phyloP scores from a whole-genome alignment of 1,140 invertebrate species.

The Drosophila persimilis region DNA sequence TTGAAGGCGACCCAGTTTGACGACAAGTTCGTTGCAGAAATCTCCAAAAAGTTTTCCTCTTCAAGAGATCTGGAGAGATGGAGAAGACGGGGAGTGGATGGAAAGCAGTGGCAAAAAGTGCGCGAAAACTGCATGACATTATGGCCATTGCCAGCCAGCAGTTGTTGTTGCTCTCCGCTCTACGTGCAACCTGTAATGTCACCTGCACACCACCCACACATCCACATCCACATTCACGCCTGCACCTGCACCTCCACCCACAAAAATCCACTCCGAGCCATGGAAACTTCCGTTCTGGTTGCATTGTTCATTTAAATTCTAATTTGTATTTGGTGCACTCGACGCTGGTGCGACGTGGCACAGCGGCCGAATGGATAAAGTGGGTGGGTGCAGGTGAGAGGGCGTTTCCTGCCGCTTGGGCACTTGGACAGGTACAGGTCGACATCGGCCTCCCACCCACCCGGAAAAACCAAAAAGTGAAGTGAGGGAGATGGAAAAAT shows the following conservation, averaged over 20 bases:
- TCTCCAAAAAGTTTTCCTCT: constrained; percentile 50
- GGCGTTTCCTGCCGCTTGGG: constrained; percentile 64
- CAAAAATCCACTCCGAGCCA: constrained; percentile 45
- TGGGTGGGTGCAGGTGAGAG: constrained; percentile 7
- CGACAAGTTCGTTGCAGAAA: constrained; percentile 48
- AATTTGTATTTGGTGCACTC: constrained; percentile 80
- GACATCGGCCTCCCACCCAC: constrained; percentile 25
- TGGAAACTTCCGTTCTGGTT: constrained; percentile 69
- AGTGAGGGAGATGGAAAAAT: constrained; percentile 15
- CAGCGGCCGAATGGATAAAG: constrained; percentile 1
- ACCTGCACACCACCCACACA: constrained; percentile 22
- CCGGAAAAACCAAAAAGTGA: neutral
- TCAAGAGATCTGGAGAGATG: constrained; percentile 10
- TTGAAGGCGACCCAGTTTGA: constrained; percentile 65
- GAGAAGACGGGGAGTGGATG: neutral
- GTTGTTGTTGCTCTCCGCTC: constrained; percentile 24
- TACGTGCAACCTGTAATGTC: constrained; percentile 65
- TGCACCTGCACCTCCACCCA: neutral
- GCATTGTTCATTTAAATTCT: constrained; percentile 81
- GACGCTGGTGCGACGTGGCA: constrained; percentile 46
- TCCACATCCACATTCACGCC: neutral
- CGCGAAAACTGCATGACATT: constrained; percentile 76
- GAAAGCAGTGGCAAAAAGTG: constrained; percentile 39
- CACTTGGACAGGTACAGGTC: constrained; percentile 53
- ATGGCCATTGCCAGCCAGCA: constrained; percentile 58